phyloP scores from a whole-genome alignment of 2,113 vertebrate genomes.

The Semicossyphus pulcher region DNA sequence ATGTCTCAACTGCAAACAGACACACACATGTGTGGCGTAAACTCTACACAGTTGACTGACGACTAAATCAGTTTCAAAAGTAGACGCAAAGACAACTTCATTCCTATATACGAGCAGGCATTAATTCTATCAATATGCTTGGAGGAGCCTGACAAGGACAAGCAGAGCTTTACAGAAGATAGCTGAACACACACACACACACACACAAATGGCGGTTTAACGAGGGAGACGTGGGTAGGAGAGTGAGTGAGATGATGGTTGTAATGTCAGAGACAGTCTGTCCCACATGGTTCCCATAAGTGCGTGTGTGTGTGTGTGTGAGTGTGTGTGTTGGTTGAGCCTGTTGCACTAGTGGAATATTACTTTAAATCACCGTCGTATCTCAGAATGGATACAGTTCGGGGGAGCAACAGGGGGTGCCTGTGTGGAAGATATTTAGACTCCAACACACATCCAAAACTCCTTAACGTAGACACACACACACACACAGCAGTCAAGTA shows the following conservation, averaged over 20 bases:
- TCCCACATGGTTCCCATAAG: conserved; percentile 93
- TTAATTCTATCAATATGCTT: conserved; percentile 69
- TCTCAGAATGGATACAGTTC: conserved; percentile 45
- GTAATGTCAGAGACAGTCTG: conserved; percentile 86
- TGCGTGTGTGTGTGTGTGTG: conserved; percentile 33
- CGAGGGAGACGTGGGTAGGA: conserved; percentile 57
- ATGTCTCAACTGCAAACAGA: conserved; percentile 54
- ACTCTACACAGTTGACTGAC: conserved; percentile 60
- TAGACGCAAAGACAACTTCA: conserved; percentile 45
- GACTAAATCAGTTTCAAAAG: conserved; percentile 67
- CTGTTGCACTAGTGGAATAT: conserved; percentile 65
- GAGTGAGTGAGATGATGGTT: conserved; percentile 73
- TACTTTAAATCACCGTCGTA: conserved; percentile 80
- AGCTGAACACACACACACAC: conserved; percentile 22
- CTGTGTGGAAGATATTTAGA: conserved; percentile 58
- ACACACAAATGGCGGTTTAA: conserved; percentile 72
- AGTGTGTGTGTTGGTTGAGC: conserved; percentile 9
- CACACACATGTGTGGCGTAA: conserved; percentile 57
- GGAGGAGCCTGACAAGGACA: conserved; percentile 50
- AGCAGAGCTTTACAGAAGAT: conserved; percentile 35
- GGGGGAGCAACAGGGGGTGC: conserved; percentile 8
- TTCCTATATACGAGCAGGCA: conserved; percentile 57
- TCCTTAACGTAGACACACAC: conserved; percentile 42
- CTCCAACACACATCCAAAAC: conserved; percentile 43
- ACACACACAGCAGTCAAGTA: conserved; percentile 84